Evolutionary conservation across 2,888 invertebrate genomes (phyloP), one percentile per base, ranked within the genome.

Genomic region (Torymus auratus): DNA sequence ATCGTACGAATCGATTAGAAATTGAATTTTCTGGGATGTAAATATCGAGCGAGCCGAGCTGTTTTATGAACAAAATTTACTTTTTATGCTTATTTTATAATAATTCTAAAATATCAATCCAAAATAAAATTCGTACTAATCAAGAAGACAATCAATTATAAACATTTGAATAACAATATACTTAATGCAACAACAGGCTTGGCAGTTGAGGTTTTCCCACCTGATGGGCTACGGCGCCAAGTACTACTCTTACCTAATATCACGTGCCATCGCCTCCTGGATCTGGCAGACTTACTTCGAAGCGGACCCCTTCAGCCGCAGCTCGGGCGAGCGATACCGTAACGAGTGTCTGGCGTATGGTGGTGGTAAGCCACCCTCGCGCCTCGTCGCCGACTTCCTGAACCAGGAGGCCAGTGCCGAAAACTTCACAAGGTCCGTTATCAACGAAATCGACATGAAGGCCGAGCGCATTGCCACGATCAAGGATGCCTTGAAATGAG

Each of bases 201-300:
- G 98, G 98, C 98, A 99, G 88, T 93, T 97, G 86, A 93, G 99
- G 80, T 99, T 99, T 92, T 96, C 97, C 82, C 99, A 99, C 91
- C 92, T 99, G 75, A 96, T 99, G 4, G 98, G 99, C 1, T 99
- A 99, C 91, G 99, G 99, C 58, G 99, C 99, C 0, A 99, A 98
- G 91, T 99, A 99, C 92, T 99, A 99, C 91, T 96, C 99, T 0
- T 99, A 99, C 92, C 92, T 99, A 83, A 96, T 99, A 88, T 99
- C 99, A 0, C 94, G 97, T 87, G 97, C 98, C 11, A 94, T 98
- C 70, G 98, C 99, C 0, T 96, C 97, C 78, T 95, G 95, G 92
- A 96, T 98, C 83, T 99, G 99, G 99, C 95, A 96, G 88, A 94
- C 94, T 20, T 95, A 96, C 89, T 98, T 99, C 88, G 93, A 94